Evolutionary conservation across 2,888 invertebrate genomes (phyloP), one percentile per base, ranked within the genome.

Genomic region (Allygus modestus): DNA sequence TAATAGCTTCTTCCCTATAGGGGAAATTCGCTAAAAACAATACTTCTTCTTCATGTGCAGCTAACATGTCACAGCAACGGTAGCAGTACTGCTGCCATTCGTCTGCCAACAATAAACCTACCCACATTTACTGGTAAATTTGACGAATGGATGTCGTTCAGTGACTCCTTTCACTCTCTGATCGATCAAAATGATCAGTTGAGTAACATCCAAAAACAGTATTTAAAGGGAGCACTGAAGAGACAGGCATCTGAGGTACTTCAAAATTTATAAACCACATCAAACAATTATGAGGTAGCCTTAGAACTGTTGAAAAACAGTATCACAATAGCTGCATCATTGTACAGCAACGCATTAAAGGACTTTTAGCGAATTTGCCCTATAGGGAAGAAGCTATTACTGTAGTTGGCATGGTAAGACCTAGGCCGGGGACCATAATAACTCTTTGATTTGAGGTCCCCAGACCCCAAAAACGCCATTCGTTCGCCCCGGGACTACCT

Each of bases 211-310:
- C 81, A 81, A 17, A 81, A 81, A 28, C 23, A 81, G 0, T 81
- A 81, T 28, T 26, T 81, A 12, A 81, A 81, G 54, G 54, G 26
- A 28, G 20, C 81, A 26, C 46, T 81, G 17, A 81, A 81, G 54
- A 54, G 81, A 12, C 23, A 81, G 23, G 81, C 81, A 12, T 9
- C 54, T 79, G 79, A 79, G 23, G 51, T 79, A 12, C 28, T 79
- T 23, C 17, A 79, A 26, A 17, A 37, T 20, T 37, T 9, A 37
- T 81, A 54, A 23, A 81, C 31, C 20, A 23, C 12, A n/a, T 11
- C n/a, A 15, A 31, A 17, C 28, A 81, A 81, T 28, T 81, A 81
- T 28, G 20, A 51, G 17, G 31, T 81, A n/a, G 81, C 1, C n/a
- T 15, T n/a, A 28, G 51, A 81, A 15, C 54, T 81, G n/a, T n/a